Conservation (phyloP, 2,888 invertebrate genomes). For the Teleiodes luculella region DNA sequence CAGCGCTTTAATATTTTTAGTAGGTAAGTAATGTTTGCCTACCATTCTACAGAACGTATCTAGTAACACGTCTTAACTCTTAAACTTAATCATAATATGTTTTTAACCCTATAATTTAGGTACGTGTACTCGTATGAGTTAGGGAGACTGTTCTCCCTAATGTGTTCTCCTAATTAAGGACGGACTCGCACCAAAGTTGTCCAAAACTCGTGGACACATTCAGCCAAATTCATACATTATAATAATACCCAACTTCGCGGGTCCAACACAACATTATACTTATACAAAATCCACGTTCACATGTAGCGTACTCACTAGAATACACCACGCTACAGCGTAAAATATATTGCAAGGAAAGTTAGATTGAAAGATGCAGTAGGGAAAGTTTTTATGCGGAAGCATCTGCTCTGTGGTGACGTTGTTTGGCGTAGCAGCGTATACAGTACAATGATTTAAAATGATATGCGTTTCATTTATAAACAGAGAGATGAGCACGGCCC, state of each 20-base stretch:
- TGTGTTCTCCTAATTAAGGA: slow-evolving; percentile 40
- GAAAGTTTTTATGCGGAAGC: neutral
- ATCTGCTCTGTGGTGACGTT: slow-evolving; percentile 28
- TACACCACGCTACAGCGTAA: neutral
- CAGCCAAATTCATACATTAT: slow-evolving; percentile 39
- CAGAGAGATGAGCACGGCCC: slow-evolving; percentile 65
- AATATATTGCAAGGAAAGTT: slow-evolving; percentile 1
- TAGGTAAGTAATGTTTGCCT: no score
- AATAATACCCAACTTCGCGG: slow-evolving; percentile 51
- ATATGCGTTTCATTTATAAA: slow-evolving; percentile 75
- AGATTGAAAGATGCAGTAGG: slow-evolving; percentile 11
- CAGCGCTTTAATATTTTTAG: no score
- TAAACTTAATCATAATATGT: neutral
- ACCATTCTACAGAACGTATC: neutral
- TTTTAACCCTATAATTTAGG: neutral
- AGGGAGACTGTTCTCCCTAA: slow-evolving; percentile 29
- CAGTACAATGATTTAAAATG: slow-evolving; percentile 60
- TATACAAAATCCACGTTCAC: slow-evolving; percentile 36
- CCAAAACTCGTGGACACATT: slow-evolving; percentile 42
- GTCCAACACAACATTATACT: slow-evolving; percentile 44
- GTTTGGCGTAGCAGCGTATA: slow-evolving; percentile 37
- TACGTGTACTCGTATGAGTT: neutral
- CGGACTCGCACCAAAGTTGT: slow-evolving; percentile 34
- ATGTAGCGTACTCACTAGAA: slow-evolving; percentile 28
- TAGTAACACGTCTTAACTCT: neutral